These are phyloP conservation scores for Brenthis hecate DNA, from an alignment of 2,888 invertebrate species.

Conservation along the genomic window DNA sequence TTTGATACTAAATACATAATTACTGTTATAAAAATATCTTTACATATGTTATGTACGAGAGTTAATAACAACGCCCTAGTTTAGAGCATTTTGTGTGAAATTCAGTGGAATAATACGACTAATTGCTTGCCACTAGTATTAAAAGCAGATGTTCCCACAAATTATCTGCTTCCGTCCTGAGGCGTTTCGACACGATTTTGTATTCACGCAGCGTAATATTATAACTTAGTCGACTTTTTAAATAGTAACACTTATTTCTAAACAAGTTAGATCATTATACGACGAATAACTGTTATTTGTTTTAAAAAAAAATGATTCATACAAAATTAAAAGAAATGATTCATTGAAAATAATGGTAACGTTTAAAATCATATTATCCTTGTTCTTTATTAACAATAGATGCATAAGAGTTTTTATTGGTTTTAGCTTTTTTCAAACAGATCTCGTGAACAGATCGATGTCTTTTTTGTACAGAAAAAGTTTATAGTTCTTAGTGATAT, in stretches of 20 bases:
- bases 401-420: too few relatives aligned
- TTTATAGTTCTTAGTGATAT: too few relatives aligned
- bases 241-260: conserved; percentile 7
- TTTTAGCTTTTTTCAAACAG: too few relatives aligned
- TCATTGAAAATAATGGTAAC: too few relatives aligned
- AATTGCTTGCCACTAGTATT: conserved; percentile 29
- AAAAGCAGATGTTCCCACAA: conserved; percentile 33
- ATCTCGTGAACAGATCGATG: too few relatives aligned
- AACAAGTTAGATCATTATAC: background rate
- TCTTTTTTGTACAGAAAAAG: too few relatives aligned
- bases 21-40: too few relatives aligned
- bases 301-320: background rate
- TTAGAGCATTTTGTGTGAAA: conserved; percentile 12
- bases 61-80: background rate
- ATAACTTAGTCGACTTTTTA: conserved; percentile 5
- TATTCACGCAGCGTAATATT: conserved; percentile 17
- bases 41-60: too few relatives aligned
- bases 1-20: too few relatives aligned
- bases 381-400: too few relatives aligned
- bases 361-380: too few relatives aligned
- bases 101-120: conserved; percentile 30
- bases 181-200: conserved; percentile 12
- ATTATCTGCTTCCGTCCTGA: conserved; percentile 25
- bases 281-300: background rate
- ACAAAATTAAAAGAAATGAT: too few relatives aligned